These are phyloP conservation scores for Drosophila sucinea DNA, from an alignment of 1,140 invertebrate genomes.

Conservation along the genomic window DNA sequence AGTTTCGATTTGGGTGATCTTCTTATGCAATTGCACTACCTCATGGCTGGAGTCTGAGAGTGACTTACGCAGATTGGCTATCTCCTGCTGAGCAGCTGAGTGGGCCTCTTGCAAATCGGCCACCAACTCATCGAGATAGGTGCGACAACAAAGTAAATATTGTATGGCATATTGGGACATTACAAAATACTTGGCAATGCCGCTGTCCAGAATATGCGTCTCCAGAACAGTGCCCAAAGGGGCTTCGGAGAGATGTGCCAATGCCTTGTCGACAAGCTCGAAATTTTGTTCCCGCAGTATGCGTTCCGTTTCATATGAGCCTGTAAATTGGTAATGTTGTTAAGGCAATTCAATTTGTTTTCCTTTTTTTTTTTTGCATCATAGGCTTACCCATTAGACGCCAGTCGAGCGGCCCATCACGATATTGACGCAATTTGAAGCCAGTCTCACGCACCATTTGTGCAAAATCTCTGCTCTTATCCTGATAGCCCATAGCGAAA, in stretches of 20 bases:
- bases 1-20: constrained; percentile 71
- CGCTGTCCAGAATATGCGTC: constrained; percentile 74
- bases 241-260: constrained; percentile 72
- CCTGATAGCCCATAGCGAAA: constrained; percentile 55
- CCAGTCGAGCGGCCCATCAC: constrained; percentile 77
- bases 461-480: constrained; percentile 51
- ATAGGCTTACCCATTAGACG: constrained; percentile 65
- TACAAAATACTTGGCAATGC: constrained; percentile 77
- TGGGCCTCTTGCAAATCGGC: constrained; percentile 59
- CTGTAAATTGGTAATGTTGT: constrained; percentile 26
- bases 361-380: background rate
- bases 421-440: constrained; percentile 68
- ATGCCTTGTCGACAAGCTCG: constrained; percentile 67
- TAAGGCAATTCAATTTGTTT: background rate
- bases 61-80: constrained; percentile 55
- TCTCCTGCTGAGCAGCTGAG: constrained; percentile 58
- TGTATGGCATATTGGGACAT: constrained; percentile 79
- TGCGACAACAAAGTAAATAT: constrained; percentile 78
- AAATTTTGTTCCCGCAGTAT: constrained; percentile 74
- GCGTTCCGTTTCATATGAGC: constrained; percentile 72
- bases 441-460: constrained; percentile 74
- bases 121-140: constrained; percentile 72
- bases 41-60: constrained; percentile 67
- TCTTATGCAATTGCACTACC: constrained; percentile 72
- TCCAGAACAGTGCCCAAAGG: constrained; percentile 69